These are phyloP conservation scores for Cerceris rybyensis DNA, from an alignment of 2,888 invertebrate genomes.

Conservation along the genomic window DNA sequence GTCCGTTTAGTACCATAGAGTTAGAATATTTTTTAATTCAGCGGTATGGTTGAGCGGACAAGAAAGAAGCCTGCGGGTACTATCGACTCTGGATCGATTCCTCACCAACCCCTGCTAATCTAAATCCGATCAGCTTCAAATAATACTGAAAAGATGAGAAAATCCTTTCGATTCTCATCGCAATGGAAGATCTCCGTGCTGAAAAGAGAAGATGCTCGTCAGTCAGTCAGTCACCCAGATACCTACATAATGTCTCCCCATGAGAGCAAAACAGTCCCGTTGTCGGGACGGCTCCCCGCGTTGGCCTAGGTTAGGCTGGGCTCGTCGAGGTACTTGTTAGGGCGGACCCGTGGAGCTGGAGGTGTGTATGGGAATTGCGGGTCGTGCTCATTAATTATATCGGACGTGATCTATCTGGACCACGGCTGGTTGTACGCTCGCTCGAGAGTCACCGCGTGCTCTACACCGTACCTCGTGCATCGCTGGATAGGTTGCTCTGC, in stretches of 20 bases:
- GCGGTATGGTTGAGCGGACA: too few relatives aligned
- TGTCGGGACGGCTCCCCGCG: conserved; percentile 38
- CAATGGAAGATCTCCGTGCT: conserved; percentile 2
- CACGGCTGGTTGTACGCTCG: conserved; percentile 61
- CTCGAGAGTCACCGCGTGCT: conserved; percentile 63
- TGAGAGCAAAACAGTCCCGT: conserved; percentile 59
- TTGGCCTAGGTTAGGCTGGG: conserved; percentile 57
- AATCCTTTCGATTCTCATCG: background rate
- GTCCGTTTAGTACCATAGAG: too few relatives aligned
- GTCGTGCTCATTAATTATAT: conserved; percentile 79
- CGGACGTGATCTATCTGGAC: conserved; percentile 78
- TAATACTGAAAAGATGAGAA: too few relatives aligned
- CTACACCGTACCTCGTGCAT: conserved; percentile 50
- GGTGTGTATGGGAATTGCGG: conserved; percentile 79
- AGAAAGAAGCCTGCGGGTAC: too few relatives aligned
- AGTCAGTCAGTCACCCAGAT: conserved; percentile 67
- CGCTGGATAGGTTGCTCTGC: conserved; percentile 22
- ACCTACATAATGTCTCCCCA: conserved; percentile 64
- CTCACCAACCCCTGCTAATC: too few relatives aligned
- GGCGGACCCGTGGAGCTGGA: conserved; percentile 64
- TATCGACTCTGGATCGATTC: too few relatives aligned
- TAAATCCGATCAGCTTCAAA: too few relatives aligned
- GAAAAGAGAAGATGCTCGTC: conserved; percentile 29
- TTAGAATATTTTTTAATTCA: too few relatives aligned
- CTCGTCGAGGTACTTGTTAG: conserved; percentile 70